Evolutionary conservation across 2,113 vertebrate species (phyloP).

Genomic region (Felis catus): DNA sequence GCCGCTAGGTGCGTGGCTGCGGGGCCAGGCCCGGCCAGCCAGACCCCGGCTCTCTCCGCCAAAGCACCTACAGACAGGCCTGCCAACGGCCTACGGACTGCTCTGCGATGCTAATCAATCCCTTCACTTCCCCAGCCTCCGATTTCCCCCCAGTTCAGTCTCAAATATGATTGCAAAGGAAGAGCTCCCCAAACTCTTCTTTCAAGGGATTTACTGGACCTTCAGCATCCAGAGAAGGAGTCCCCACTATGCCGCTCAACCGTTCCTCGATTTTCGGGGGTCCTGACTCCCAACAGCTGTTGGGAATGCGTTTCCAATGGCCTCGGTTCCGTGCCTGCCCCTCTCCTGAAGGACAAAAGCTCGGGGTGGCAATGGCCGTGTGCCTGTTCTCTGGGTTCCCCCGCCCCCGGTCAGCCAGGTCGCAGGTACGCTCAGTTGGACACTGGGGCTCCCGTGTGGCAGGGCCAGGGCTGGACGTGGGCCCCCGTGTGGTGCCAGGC

Average conservation of each 20-base stretch:
- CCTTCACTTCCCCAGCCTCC: background rate
- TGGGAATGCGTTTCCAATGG: rapidly evolving
- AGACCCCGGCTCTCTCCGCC: background rate
- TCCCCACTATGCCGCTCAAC: rapidly evolving
- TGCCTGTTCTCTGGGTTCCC: no score
- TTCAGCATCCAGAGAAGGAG: background rate
- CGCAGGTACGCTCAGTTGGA: rapidly evolving
- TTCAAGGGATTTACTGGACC: background rate
- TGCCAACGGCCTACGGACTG: no score
- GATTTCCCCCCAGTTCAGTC: background rate
- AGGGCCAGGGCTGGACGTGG: background rate
- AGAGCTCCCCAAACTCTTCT: background rate
- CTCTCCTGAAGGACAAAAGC: no score
- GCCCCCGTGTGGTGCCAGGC: background rate
- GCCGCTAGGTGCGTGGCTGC: rapidly evolving
- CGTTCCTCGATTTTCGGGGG: background rate
- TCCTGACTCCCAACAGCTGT: background rate
- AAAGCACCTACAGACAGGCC: no score
- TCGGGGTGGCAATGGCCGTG: no score
- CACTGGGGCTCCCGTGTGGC: rapidly evolving
- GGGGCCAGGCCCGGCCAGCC: rapidly evolving
- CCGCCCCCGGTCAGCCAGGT: rapidly evolving
- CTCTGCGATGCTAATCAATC: background rate
- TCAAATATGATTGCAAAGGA: background rate
- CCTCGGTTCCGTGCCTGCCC: background rate